Conservation (phyloP, 2,113 vertebrate species). For the Tetrao urogallus region DNA sequence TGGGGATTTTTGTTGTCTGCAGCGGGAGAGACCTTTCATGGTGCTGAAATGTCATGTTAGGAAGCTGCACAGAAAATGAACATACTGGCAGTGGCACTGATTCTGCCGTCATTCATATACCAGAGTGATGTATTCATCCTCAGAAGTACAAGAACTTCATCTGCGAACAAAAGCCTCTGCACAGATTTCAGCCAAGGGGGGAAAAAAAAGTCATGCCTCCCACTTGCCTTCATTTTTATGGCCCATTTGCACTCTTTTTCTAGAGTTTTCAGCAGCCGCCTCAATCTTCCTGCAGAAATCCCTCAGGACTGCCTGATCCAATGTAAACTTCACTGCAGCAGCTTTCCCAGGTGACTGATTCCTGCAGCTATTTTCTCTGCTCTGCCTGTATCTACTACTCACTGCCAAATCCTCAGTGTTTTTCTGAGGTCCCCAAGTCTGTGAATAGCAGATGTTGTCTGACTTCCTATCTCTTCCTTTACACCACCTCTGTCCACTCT, state of each 20-base stretch:
- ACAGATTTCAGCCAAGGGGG: constrained; percentile 1
- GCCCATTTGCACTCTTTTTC: constrained; percentile 52
- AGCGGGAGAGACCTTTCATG: neutral
- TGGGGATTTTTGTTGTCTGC: neutral
- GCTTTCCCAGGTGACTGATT: constrained; percentile 64
- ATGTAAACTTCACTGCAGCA: constrained; percentile 42
- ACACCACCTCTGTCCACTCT: neutral
- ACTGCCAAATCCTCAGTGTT: neutral
- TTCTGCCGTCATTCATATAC: neutral
- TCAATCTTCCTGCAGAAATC: constrained; percentile 55
- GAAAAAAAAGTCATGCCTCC: constrained; percentile 18
- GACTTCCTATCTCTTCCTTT: constrained; percentile 3
- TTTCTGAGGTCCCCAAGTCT: constrained; percentile 2
- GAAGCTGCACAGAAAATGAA: neutral
- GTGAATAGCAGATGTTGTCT: neutral
- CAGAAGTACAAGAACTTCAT: constrained; percentile 3
- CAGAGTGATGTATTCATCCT: constrained; percentile 3
- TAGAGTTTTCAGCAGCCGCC: constrained; percentile 51
- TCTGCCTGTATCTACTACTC: neutral
- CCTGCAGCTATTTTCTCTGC: neutral
- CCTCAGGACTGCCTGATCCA: constrained; percentile 32
- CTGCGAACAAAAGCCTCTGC: neutral
- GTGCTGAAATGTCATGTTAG: neutral
- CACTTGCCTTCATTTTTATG: constrained; percentile 53
- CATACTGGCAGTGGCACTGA: neutral